phyloP scores from a whole-genome alignment of 2,113 vertebrate genomes.

The Menidia beryllina region DNA sequence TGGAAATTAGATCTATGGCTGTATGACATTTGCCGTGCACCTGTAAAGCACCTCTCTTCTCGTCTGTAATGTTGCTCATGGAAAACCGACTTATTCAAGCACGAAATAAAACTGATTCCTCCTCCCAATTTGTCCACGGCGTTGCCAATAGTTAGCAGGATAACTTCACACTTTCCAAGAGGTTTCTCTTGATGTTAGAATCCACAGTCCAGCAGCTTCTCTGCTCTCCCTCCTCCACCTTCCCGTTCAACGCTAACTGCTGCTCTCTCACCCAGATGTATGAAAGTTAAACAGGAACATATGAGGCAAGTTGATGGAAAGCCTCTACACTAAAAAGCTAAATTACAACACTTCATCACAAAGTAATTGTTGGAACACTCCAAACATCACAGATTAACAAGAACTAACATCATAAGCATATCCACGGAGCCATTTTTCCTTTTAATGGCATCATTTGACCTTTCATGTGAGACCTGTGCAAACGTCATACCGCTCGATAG shows the following conservation, averaged over 20 bases:
- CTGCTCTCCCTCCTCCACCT: slow-evolving; percentile 4
- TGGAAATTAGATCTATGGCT: neutral
- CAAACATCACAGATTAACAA: slow-evolving; percentile 56
- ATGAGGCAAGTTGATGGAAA: slow-evolving; percentile 40
- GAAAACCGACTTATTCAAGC: neutral
- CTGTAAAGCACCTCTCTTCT: neutral
- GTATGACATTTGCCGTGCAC: slow-evolving; percentile 1
- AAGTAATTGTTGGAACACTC: slow-evolving; percentile 36
- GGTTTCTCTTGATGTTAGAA: slow-evolving; percentile 23
- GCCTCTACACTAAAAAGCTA: slow-evolving; percentile 27
- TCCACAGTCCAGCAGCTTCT: neutral
- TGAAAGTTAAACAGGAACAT: slow-evolving; percentile 28
- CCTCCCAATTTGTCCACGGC: slow-evolving; percentile 4
- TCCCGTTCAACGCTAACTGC: slow-evolving; percentile 21
- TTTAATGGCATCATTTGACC: slow-evolving; percentile 19
- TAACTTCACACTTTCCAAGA: slow-evolving; percentile 40
- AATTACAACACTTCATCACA: slow-evolving; percentile 61
- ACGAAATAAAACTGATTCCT: slow-evolving; percentile 16
- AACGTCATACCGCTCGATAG: slow-evolving; percentile 6
- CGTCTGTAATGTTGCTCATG: slow-evolving; percentile 1
- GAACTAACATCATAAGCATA: slow-evolving; percentile 43
- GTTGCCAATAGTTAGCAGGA: slow-evolving; percentile 12
- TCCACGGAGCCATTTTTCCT: slow-evolving; percentile 34
- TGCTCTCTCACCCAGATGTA: slow-evolving; percentile 31
- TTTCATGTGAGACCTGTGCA: slow-evolving; percentile 31